Evolutionary conservation across 2,888 invertebrate genomes (phyloP).

Genomic region (Hyles lineata): DNA sequence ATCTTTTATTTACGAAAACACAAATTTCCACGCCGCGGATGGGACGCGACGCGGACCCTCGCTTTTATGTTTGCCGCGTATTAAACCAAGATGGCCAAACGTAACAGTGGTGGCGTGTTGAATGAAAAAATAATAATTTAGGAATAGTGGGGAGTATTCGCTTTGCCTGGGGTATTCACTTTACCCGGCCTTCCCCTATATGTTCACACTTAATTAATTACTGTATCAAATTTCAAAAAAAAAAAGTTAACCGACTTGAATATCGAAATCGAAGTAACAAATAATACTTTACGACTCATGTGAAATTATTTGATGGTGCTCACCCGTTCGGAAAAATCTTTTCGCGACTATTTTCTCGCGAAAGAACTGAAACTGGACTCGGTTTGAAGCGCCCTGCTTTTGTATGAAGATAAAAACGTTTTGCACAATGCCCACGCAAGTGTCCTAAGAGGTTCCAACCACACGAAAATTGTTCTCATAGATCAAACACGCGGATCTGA

Average conservation of each 20-base stretch:
- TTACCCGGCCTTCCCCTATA: no score
- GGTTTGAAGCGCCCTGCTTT: constrained; percentile 16
- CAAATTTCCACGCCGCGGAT: no score
- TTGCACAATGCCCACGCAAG: constrained; percentile 10
- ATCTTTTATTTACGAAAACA: no score
- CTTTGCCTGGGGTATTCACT: no score
- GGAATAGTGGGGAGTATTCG: no score
- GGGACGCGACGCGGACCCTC: no score
- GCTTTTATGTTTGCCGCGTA: no score
- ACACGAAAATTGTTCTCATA: constrained; percentile 11
- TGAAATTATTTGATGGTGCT: constrained; percentile 4
- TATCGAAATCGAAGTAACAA: not conserved
- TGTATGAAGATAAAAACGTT: constrained; percentile 19
- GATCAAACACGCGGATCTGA: not conserved
- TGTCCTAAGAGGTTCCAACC: constrained; percentile 3
- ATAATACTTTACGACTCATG: not conserved
- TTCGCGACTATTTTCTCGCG: constrained; percentile 10
- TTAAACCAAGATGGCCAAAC: no score
- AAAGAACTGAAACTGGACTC: constrained; percentile 12
- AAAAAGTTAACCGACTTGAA: not conserved
- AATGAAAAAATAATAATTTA: no score
- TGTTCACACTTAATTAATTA: no score
- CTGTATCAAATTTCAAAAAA: not conserved
- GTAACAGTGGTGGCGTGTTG: no score
- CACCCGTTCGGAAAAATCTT: constrained; percentile 20